Conservation (phyloP, 2,113 vertebrate species). For the Desmodus rotundus region DNA sequence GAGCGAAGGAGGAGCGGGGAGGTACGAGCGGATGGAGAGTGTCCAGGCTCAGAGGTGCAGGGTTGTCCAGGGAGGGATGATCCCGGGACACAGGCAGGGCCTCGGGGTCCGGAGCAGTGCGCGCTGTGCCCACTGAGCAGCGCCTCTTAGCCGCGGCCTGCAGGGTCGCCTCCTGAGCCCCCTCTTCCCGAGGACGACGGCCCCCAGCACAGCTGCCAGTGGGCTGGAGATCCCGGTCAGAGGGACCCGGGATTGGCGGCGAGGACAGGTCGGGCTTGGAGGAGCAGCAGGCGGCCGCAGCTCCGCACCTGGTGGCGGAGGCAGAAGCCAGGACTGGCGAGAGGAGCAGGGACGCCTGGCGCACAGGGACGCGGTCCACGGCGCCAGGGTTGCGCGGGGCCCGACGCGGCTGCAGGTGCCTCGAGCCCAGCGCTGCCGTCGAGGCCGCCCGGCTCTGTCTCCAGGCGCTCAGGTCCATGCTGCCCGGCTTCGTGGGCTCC, state of each 20-base stretch:
- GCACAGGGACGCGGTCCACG: neutral
- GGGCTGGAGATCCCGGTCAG: rapidly evolving
- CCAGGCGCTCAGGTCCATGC: neutral
- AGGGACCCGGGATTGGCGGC: rapidly evolving
- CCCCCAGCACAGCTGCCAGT: neutral
- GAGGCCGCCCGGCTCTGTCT: neutral
- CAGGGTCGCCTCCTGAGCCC: rapidly evolving
- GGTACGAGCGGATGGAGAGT: neutral
- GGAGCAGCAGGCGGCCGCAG: rapidly evolving
- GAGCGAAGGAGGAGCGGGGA: neutral
- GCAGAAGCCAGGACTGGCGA: neutral
- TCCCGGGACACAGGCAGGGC: rapidly evolving
- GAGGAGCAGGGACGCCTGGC: no score
- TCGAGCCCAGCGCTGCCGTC: neutral
- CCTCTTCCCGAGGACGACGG: no score
- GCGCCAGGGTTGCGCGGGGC: no score
- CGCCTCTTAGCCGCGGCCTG: neutral
- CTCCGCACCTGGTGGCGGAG: rapidly evolving
- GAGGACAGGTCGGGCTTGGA: rapidly evolving
- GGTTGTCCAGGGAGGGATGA: rapidly evolving
- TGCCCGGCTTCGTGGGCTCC: neutral
- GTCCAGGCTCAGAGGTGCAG: neutral
- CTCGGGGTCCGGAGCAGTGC: neutral
- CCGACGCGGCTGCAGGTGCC: neutral
- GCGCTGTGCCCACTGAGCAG: rapidly evolving